Evolutionary conservation across 1,140 invertebrate genomes (phyloP), one percentile per base, ranked within the genome.

Genomic region (Procambarus clarkii): DNA sequence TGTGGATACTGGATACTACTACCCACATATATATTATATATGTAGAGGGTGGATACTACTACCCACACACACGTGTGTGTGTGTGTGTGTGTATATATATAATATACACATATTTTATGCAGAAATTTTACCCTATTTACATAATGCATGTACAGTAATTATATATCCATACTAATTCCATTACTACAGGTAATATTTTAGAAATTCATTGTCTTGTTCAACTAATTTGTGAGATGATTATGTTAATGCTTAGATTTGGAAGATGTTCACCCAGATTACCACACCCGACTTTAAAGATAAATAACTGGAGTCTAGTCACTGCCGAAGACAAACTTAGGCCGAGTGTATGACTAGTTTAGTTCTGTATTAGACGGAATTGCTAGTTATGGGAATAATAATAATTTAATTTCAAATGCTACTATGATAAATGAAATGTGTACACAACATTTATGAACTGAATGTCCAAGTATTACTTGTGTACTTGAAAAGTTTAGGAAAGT

Each of bases 301-400:
- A 79, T 21, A 60, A 86, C 54, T 86, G 69, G 45, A 76, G 48
- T 88, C 86, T 88, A 88, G 86, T 88, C 86, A 88, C 78, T 81
- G 77, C 78, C 58, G 86, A 88, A 88, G 86, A 88, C 86, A 88
- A 80, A n/a, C 82, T 48, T 69, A 80, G 77, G 78, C 86, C 50
- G 76, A 78, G 34, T 78, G 9, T 78, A 86, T 78, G 85, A 74
- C 85, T 86, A 86, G n/a, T 86, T 69, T 86, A 86, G 74, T 54
- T 76, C 69, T 78, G 71, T 78, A 54, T 46, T 78, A 76, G 48
- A 58, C 71, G 78, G 24, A 50, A 88, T n/a, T 88, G 78, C 74
- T 88, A 74, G 44, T 88, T 64, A 24, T 24, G 64, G 76, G n/a
- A 74, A 44, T 8, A 74, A 18, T 21, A 74, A 4, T 74, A 24